Evolutionary conservation across 2,113 vertebrate genomes (phyloP).

Genomic region (Dasypus novemcinctus): DNA sequence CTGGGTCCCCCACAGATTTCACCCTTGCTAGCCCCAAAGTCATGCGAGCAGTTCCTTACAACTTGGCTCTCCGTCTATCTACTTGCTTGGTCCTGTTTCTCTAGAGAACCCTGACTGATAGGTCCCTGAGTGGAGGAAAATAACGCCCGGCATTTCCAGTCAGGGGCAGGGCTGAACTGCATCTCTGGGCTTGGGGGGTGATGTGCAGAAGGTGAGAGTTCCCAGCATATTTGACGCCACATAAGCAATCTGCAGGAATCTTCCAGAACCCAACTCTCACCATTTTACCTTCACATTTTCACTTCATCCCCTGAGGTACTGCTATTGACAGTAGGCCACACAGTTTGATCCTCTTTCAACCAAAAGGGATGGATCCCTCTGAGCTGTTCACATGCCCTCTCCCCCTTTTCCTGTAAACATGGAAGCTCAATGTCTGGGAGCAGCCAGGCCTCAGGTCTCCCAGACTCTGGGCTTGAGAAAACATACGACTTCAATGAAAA

Average conservation of each 20-base stretch:
- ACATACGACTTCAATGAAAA: neutral
- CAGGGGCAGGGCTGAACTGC: fast-evolving
- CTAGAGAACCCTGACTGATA: too few species aligned
- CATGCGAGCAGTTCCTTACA: too few species aligned
- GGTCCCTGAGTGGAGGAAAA: neutral
- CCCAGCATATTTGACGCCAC: neutral
- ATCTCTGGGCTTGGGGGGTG: neutral
- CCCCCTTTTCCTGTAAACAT: fast-evolving
- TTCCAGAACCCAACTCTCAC: neutral
- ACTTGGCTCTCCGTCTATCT: too few species aligned
- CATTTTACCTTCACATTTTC: neutral
- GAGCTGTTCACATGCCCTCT: fast-evolving
- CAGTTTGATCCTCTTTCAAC: fast-evolving
- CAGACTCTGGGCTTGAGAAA: neutral
- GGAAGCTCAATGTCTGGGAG: too few species aligned
- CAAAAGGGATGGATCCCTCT: too few species aligned
- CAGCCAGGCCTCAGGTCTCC: neutral
- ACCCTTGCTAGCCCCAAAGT: too few species aligned
- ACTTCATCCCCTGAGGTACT: fast-evolving
- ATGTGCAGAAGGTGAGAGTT: neutral
- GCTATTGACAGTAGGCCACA: fast-evolving
- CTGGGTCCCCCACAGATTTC: too few species aligned
- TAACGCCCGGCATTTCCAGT: fast-evolving
- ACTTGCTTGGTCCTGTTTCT: too few species aligned
- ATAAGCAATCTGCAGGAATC: neutral